phyloP scores from a whole-genome alignment of 30 jellyfish, hydroid and myxozoan genomes.

The Aurelia sp. region DNA sequence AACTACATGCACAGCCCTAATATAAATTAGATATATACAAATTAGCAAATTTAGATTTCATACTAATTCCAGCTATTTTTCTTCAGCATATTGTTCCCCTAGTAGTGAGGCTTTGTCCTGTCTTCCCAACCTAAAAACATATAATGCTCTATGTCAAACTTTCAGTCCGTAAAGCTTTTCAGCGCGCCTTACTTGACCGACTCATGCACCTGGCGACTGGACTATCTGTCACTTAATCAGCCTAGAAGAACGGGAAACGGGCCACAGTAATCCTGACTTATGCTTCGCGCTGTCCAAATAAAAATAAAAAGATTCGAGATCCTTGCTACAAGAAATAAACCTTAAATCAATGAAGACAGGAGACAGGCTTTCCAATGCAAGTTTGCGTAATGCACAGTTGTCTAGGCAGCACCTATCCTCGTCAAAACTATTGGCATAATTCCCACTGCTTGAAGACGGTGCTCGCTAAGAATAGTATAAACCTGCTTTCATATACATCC shows the following conservation, averaged over 20 bases:
- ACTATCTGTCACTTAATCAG: neutral
- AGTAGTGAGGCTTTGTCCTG: conserved; percentile 53
- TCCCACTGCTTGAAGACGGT: too few species aligned
- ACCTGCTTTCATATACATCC: too few species aligned
- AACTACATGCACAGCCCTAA: conserved; percentile 4
- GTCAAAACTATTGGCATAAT: too few species aligned
- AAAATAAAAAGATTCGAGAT: too few species aligned
- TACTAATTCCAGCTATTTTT: conserved; percentile 42
- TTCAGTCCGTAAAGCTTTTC: conserved; percentile 16
- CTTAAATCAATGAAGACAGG: too few species aligned
- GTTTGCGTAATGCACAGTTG: too few species aligned
- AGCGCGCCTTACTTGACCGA: neutral
- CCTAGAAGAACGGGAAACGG: neutral
- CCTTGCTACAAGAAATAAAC: too few species aligned
- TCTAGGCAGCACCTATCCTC: too few species aligned
- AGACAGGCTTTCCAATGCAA: too few species aligned
- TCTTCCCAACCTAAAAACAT: conserved; percentile 64
- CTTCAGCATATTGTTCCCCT: conserved; percentile 52
- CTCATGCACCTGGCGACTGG: neutral
- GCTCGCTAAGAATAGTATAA: too few species aligned
- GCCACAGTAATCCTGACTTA: too few species aligned
- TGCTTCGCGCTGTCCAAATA: too few species aligned
- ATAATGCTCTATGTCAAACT: conserved; percentile 39
- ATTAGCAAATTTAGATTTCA: conserved; percentile 26
- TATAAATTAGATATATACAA: conserved; percentile 23